Base-by-base conservation (phyloP, 2,888 invertebrate genomes). In the Dynastes tityus region DNA sequence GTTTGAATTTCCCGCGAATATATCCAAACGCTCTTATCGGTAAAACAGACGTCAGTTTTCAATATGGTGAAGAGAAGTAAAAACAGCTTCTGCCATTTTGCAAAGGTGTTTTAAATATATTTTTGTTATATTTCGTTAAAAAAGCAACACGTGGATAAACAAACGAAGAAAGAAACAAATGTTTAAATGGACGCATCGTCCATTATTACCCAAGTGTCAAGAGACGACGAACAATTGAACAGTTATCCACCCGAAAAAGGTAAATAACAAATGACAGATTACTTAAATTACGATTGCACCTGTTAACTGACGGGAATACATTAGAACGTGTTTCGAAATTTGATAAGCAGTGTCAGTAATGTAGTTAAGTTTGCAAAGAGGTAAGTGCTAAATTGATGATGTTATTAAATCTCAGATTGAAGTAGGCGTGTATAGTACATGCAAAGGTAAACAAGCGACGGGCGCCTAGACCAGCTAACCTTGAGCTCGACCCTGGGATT, bases 141-240 rank as follows among this genome's bases (percentile, higher is more conserved):
- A 79, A 80, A 80, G 79, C 79, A 79, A 73, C 77, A 78, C 80
- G 81, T 80, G 80, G 80, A 80, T 83, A 85, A 83, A 83, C 79
- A 81, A 81, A 80, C 82, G 83, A 81, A 82, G 83, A 78, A 80
- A 85, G 79, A 86, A 90, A 89, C 91, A 91, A 92, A 93, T 93
- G 93, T 92, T 92, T 92, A 92, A 94, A 97, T 97, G 97, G 97
- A 97, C 96, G 96, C 96, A 94, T 95, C 97, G 95, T 97, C 97
- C 95, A 97, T 97, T 93, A 97, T 97, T 91, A 97, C 97, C 91
- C 97, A 97, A 94, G 97, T 97, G 93, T 96, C 96, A 92, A 95
- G 97, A 93, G 97, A 97, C 94, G 97, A 97, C 94, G 97, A 97
- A 91, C 95, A 95, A 92, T 93, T 96, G 91, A 96, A 95, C 92